Evolutionary conservation across 1,140 invertebrate genomes (phyloP), one percentile per base, ranked within the genome.

Genomic region (Ganaspis sp.): DNA sequence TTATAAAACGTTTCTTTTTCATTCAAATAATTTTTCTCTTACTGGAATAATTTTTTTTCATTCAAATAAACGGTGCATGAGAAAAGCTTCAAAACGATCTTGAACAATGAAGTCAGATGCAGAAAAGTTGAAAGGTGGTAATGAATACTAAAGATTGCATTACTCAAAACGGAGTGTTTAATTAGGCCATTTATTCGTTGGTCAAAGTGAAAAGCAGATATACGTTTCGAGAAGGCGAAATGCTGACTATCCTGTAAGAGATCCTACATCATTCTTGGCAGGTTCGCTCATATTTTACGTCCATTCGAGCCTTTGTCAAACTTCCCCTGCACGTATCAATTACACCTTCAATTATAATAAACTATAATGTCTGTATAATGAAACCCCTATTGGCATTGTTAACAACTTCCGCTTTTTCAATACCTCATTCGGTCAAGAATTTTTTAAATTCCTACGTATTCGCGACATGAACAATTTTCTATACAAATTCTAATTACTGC

Each of bases 111-210:
- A 15, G 29, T 40, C 19, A 70, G 38, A 26, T 45, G 38, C 11
- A 23, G 70, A 17, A 11, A 72, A 38, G 38, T 72, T 70, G 38
- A 37, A 70, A 70, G 17, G 38, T 72, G n/a, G 26, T 1, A 72
- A 19, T 53, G 69, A 71, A 49, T 72, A 58, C 53, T 76, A 54
- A 70, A 73, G 71, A 74, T 78, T 78, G 53, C 69, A 64, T 78
- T 78, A 74, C 76, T 42, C 21, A 72, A 78, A 78, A 78, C 74
- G 76, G 72, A 64, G 58, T 42, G 21, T 54, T 54, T 54, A 54
- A 54, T 54, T 11, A 54, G 53, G 26, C 74, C 38, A 69, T 53
- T 76, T 76, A 69, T 73, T 72, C 70, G 70, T 53, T 40, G 69
- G 38, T 54, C 53, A 54, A 9, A 54, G 21, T 54, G 19, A 54